phyloP scores from a whole-genome alignment of 2,113 vertebrate species.

The Anseranas semipalmata region DNA sequence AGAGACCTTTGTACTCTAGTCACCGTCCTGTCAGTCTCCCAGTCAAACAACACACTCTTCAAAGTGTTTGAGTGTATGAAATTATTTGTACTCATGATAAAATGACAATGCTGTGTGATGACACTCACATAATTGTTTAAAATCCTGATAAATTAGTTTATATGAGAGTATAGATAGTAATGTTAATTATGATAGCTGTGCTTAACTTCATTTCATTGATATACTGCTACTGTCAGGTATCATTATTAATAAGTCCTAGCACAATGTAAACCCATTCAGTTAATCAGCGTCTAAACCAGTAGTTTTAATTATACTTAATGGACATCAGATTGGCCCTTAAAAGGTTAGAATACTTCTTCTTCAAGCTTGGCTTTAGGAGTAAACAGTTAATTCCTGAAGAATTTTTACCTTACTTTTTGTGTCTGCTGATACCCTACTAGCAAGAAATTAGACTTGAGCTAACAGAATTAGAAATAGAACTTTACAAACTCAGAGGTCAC shows the following conservation, averaged over 20 bases:
- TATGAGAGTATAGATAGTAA: neutral
- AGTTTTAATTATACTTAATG: neutral
- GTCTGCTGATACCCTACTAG: neutral
- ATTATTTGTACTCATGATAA: neutral
- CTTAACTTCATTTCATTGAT: neutral
- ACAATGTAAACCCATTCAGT: neutral
- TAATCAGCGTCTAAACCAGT: neutral
- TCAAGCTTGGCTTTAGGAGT: neutral
- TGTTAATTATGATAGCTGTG: neutral
- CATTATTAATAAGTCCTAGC: neutral
- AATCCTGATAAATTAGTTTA: neutral
- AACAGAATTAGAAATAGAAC: neutral
- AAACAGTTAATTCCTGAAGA: neutral
- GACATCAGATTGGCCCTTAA: neutral
- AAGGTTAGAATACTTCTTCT: neutral
- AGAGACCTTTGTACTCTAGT: neutral
- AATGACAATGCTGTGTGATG: neutral
- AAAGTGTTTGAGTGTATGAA: neutral
- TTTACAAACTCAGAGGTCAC: neutral
- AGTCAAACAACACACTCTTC: neutral
- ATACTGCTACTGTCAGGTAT: neutral
- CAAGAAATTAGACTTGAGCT: neutral
- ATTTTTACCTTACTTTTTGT: neutral
- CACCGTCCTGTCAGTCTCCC: neutral
- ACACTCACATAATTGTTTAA: neutral